Evolutionary conservation across 1,140 invertebrate species (phyloP), one percentile per base, ranked within the genome.

Genomic region (Trichonephila clavata): DNA sequence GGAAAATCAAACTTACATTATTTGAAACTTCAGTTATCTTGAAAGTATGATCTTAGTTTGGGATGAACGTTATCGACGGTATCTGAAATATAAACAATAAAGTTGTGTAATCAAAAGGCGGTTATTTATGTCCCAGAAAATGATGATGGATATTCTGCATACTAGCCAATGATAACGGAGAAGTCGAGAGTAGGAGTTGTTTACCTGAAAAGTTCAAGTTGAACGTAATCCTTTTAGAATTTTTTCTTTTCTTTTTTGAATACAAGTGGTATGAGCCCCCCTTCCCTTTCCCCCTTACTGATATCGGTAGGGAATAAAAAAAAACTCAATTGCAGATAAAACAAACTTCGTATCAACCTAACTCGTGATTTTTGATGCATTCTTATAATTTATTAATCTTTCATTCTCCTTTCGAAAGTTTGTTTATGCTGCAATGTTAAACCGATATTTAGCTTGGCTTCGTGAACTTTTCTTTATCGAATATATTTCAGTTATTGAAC

Each of bases 71-170:
- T 83, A 43, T 43, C 80, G 39, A 57, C 50, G 39, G n/a, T 83
- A 43, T 83, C 80, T 83, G 6, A 83, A 83, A 21, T 50, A 50
- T 83, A 83, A 83, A 50, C 80, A 83, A 83, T 83, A 8, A 16
- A 43, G 43, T 57, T 83, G 18, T 57, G 80, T 21, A 83, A 83
- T 83, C 32, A 13, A 16, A 21, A 32, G 24, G 80, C 50, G 80
- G 39, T 83, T 83, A 83, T 83, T 83, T 83, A 83, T 83, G 80
- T 57, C 80, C 39, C 10, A n/a, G 50, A 57, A 83, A 83, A n/a
- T 83, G 80, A 57, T 57, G 80, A 83, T 57, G 80, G 80, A 83
- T n/a, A 50, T 43, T 57, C 24, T n/a, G 50, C 80, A 83, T 50
- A 10, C 80, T 83, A n/a, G 24, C 43, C 80, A 83, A 8, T 24